Base-by-base conservation (phyloP, 2,797 vertebrate species). In the Lepilemur ruficaudatus region DNA sequence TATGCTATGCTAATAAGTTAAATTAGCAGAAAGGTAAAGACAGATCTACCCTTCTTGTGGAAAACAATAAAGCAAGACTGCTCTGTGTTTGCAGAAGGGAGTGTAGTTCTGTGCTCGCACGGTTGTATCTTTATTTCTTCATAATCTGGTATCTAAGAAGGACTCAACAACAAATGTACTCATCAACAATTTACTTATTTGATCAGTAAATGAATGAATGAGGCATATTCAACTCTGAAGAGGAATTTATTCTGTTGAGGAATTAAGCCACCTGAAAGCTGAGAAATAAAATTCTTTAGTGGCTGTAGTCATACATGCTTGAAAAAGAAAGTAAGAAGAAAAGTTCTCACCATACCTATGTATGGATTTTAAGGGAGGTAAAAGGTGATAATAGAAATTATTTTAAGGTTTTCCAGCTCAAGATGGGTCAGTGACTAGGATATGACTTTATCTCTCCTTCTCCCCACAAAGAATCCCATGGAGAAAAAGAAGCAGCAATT, bases 1-100 rank as follows among this genome's bases (percentile, higher is more conserved):
- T 70, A 41, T 38, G 8, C 22, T 93, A 59, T 17, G 11, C 11
- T 81, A 79, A 87, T 81, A 94, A 61, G 12, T 79, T 96, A 83
- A 85, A 84, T 85, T 94, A 78, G 23, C 55, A 87, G 9, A 63
- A 76, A 83, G 43, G 35, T 94, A 80, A 94, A 89, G 43, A 32
- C 2, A 89, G 5, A 78, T 48, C 18, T 28, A 81, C 5, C 59
- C 52, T 67, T 59, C 38, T 81, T 81, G 15, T 41, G 38, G 25
- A 17, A 61, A 81, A 79, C 11, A 57, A 32, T 15, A 87, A 79
- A 83, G n/a, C 89, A 91, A 85, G 17, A 23, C 35, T 93, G 10
- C 32, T 85, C 18, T 57, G 23, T 72, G 23, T 78, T 78, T 76
- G 15, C 73, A 93, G 25, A 75, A 57, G 15, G 2, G 7, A 75